A percentile compares a stretch with the other conserved stretches of the same genome.
These are phyloP conservation scores for Carabus problematicus DNA, from an alignment of 2,888 invertebrate genomes.

Conservation along the genomic window DNA sequence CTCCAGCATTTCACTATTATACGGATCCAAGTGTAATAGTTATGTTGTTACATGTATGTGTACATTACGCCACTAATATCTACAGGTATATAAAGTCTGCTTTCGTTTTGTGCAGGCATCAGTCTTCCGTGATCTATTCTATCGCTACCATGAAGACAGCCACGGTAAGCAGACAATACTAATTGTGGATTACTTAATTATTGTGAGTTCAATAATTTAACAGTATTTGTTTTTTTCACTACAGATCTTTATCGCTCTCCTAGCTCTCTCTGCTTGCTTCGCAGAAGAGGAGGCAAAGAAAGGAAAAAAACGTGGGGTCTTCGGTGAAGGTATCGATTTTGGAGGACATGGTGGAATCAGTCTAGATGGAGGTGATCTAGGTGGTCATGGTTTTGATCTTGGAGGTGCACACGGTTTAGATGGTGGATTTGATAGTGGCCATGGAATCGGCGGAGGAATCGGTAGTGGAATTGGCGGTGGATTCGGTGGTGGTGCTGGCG, in stretches of 20 bases:
- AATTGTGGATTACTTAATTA: not conserved
- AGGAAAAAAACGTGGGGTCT: conserved; percentile 45
- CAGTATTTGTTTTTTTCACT: conserved; percentile 4
- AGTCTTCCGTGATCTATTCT: conserved; percentile 31
- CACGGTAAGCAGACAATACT: conserved; percentile 29
- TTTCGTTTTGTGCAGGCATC: conserved; percentile 29
- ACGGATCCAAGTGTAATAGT: conserved; percentile 20
- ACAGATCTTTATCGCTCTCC: conserved; percentile 48
- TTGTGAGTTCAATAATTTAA: too few relatives aligned
- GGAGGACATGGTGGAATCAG: conserved; percentile 18
- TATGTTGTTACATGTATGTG: conserved; percentile 17
- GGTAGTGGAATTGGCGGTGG: conserved; percentile 15
- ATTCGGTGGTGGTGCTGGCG: not conserved
- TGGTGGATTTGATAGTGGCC: conserved; percentile 28
- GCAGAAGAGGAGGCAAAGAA: conserved; percentile 48
- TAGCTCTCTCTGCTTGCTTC: conserved; percentile 47
- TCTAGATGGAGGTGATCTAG: conserved; percentile 13
- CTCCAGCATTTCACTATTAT: conserved; percentile 17
- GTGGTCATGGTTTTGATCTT: conserved; percentile 27
- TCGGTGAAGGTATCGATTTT: conserved; percentile 34
- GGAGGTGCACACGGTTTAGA: conserved; percentile 24
- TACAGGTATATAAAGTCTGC: conserved; percentile 30
- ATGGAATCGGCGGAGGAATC: conserved; percentile 18
- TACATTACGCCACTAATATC: conserved; percentile 24
- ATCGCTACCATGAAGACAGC: conserved; percentile 28